Conservation (phyloP, 2,797 vertebrate genomes). For the Spinus pinus region DNA sequence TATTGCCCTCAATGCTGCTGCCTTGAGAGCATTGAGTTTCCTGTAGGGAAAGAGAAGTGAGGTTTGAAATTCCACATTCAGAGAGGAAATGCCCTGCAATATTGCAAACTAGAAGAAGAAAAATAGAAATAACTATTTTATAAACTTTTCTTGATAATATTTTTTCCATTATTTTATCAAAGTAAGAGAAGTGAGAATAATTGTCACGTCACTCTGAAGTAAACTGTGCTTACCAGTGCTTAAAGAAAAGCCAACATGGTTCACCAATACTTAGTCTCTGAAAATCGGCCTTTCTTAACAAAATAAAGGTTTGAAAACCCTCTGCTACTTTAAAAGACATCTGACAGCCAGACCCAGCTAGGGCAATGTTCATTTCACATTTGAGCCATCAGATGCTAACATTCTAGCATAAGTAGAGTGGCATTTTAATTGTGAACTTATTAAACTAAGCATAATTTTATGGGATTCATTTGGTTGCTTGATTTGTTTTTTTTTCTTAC, state of each 20-base stretch:
- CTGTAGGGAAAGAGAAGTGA: not conserved
- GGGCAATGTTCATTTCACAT: not conserved
- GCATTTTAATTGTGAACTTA: not conserved
- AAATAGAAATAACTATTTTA: not conserved
- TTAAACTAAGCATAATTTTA: not conserved
- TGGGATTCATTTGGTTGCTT: accelerated
- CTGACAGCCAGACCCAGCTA: not conserved
- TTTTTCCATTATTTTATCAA: not conserved
- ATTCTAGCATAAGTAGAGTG: not conserved
- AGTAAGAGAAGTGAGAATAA: not conserved
- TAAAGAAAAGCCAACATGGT: not conserved
- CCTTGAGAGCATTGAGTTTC: not conserved
- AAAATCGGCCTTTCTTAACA: not conserved
- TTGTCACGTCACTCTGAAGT: accelerated
- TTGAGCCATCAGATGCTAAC: not conserved
- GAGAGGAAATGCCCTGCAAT: not conserved
- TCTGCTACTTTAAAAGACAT: not conserved
- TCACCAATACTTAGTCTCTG: not conserved
- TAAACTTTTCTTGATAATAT: not conserved
- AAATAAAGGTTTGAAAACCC: not conserved
- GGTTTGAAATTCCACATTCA: not conserved
- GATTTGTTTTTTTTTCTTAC: not conserved
- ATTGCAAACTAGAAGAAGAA: not conserved
- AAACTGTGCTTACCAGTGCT: not conserved
- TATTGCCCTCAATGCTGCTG: not conserved